Evolutionary conservation across 2,797 vertebrate genomes (phyloP), one percentile per base, ranked within the genome.

Genomic region (Telmatherina bonti): DNA sequence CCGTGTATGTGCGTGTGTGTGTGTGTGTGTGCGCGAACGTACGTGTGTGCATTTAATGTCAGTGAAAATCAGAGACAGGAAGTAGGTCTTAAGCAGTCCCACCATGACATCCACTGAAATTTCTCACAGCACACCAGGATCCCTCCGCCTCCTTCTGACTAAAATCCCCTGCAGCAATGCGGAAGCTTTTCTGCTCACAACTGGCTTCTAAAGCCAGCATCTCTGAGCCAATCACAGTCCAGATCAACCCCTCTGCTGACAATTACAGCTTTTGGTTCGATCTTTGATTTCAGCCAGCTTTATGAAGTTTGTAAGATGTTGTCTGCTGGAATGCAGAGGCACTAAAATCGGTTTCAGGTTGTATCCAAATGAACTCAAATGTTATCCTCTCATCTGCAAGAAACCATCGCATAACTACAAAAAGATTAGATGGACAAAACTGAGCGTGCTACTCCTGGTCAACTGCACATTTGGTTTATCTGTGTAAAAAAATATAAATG

Each of bases 81-180:
- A 77, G 73, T 35, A 67, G 43, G 63, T 81, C 72, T 86, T 84
- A 87, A 86, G 65, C 62, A 56, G 56, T 58, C 79, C 72, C 79
- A 70, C 67, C 83, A 79, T 81, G 85, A 87, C 79, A 86, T 89
- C 76, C 74, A 80, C 22, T 69, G 68, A 86, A 81, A 86, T 74
- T 72, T 82, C 70, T 74, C 59, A 36, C 49, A 73, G 76, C 84
- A 72, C 87, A 78, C 74, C 74, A 75, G 82, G 76, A 78, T 83
- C 69, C 76, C 74, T 82, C 70, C 63, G 74, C 76, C 33, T 26
- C 71, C 72, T 70, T 83, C 59, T 76, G 81, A 90, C 82, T 84
- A 26, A 89, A 90, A 90, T 85, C 87, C 88, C 77, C 70, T 67
- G 56, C 67, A 88, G 81, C 81, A 64, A 76, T 8, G 71, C 2